A percentile compares a stretch with the other conserved stretches of the same genome.
phyloP scores from a whole-genome alignment of 2,888 invertebrate species.

The Panopea generosa region DNA sequence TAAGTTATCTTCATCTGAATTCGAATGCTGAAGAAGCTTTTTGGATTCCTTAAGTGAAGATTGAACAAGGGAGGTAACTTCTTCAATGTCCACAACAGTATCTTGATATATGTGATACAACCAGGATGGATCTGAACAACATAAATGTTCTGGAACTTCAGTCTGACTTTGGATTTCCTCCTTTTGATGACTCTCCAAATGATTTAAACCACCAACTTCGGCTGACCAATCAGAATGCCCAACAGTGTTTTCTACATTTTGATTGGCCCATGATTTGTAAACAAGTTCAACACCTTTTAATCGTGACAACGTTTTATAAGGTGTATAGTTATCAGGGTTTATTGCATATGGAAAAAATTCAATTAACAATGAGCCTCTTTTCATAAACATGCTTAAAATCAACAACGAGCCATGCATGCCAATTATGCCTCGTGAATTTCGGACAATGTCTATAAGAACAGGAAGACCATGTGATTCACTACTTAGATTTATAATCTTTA shows the following conservation, averaged over 20 bases:
- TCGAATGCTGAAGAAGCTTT: not conserved
- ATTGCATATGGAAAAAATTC: conserved; percentile 87
- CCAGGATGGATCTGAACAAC: conserved; percentile 86
- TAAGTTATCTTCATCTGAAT: not conserved
- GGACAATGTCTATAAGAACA: conserved; percentile 77
- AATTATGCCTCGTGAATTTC: conserved; percentile 79
- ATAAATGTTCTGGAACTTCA: conserved; percentile 85
- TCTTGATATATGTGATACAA: conserved; percentile 87
- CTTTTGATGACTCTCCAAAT: conserved; percentile 81
- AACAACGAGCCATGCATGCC: conserved; percentile 86
- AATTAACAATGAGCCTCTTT: conserved; percentile 83
- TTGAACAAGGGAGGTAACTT: conserved; percentile 67
- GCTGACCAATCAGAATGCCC: conserved; percentile 84
- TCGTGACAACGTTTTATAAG: conserved; percentile 84
- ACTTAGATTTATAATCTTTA: conserved; percentile 77
- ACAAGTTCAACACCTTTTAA: conserved; percentile 80
- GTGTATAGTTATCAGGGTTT: conserved; percentile 85
- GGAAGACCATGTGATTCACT: conserved; percentile 75
- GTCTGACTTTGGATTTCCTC: conserved; percentile 75
- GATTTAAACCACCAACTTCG: conserved; percentile 85
- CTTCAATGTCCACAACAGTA: conserved; percentile 83
- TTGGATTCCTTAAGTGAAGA: conserved; percentile 26
- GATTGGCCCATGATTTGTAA: conserved; percentile 86
- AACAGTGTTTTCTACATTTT: conserved; percentile 75
- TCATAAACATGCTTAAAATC: conserved; percentile 85